A percentile compares a stretch with the other conserved stretches of the same genome.
phyloP scores from a whole-genome alignment of 2,797 vertebrate species.

The Tiaroga cobitis region DNA sequence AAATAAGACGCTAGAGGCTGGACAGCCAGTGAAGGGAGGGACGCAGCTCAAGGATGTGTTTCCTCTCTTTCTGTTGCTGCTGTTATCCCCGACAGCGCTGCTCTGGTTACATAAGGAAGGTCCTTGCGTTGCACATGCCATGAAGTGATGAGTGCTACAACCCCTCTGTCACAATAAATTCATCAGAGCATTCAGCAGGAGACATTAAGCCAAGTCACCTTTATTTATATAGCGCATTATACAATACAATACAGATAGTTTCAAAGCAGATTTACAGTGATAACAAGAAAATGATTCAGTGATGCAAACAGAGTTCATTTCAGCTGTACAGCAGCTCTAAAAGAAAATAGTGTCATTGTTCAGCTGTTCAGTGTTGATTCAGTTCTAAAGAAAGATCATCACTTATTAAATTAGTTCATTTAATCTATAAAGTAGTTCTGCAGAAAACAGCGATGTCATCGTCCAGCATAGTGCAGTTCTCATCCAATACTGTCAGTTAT shows the following conservation, averaged over 20 bases:
- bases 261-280: neutral
- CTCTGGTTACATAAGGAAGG: constrained; percentile 75
- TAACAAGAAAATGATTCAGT: neutral
- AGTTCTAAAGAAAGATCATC: neutral
- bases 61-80: constrained; percentile 25
- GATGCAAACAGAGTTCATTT: neutral
- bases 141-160: constrained; percentile 66
- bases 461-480: neutral
- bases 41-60: constrained; percentile 35
- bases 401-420: neutral
- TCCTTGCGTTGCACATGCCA: constrained; percentile 67
- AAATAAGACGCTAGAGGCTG: neutral
- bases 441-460: neutral
- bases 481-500: neutral
- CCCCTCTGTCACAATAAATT: constrained; percentile 66
- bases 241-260: too few relatives aligned
- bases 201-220: neutral
- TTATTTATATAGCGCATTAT: neutral
- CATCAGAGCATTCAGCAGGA: neutral
- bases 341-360: neutral
- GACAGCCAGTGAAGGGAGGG: constrained; percentile 23
- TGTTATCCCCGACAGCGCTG: constrained; percentile 63
- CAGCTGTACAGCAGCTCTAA: neutral
- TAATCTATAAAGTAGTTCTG: neutral
- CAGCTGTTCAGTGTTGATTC: neutral